Evolutionary conservation across 2,797 vertebrate genomes (phyloP).

Genomic region (Pantherophis alleghaniensis): DNA sequence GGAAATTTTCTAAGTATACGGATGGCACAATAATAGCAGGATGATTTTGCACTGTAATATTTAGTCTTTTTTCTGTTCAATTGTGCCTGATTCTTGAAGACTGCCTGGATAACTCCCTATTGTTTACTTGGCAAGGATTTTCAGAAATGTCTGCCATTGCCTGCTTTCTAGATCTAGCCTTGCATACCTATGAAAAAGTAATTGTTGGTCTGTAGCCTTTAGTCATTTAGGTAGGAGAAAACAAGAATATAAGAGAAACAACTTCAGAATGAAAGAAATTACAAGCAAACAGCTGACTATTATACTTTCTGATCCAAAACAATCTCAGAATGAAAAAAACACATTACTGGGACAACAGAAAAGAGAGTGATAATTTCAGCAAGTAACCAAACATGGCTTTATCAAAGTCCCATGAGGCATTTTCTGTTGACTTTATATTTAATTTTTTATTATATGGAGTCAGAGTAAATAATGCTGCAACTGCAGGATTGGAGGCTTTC

Average conservation of each 20-base stretch:
- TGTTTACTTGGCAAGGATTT: neutral
- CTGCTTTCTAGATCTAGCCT: neutral
- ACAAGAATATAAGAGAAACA: neutral
- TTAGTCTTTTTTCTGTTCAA: neutral
- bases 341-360: conserved; percentile 5
- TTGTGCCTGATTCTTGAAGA: neutral
- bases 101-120: neutral
- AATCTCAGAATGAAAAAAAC: neutral
- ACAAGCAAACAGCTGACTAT: neutral
- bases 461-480: neutral
- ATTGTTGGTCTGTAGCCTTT: neutral
- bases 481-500: neutral
- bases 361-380: conserved; percentile 1
- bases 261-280: neutral
- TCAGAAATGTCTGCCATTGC: neutral
- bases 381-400: neutral
- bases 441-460: neutral
- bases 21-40: neutral
- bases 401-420: no score
- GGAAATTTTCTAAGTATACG: neutral
- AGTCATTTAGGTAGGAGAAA: neutral
- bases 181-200: neutral
- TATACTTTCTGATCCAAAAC: neutral
- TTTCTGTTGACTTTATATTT: neutral
- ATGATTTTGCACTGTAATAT: neutral